Conservation (phyloP, 2,888 invertebrate genomes). For the Folsomia manolachei region DNA sequence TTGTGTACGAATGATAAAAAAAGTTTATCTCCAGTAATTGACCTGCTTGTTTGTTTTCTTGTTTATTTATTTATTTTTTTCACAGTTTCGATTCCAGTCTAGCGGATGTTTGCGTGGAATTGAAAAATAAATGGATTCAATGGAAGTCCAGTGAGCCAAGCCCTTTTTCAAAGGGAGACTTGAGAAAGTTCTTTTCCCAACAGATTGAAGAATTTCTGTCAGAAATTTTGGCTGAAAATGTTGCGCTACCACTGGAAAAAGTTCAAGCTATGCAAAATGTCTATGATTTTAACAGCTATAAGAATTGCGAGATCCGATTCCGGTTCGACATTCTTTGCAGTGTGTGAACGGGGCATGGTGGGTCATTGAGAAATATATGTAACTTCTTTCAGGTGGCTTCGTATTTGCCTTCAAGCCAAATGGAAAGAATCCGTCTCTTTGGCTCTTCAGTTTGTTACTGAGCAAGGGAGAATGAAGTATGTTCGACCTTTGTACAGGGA, state of each 20-base stretch:
- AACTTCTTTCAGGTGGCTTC: conserved; percentile 64
- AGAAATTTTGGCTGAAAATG: conserved; percentile 61
- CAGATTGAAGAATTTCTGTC: conserved; percentile 70
- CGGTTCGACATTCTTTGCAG: conserved; percentile 53
- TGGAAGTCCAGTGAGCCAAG: conserved; percentile 54
- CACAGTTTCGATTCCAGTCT: conserved; percentile 68
- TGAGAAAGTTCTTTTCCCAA: conserved; percentile 61
- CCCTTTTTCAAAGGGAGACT: conserved; percentile 59
- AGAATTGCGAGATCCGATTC: conserved; percentile 74
- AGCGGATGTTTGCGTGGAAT: conserved; percentile 61
- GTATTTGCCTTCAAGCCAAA: conserved; percentile 71
- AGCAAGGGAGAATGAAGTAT: conserved; percentile 85
- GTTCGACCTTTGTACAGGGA: conserved; percentile 57
- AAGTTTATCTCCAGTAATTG: not conserved
- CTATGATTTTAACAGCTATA: conserved; percentile 65
- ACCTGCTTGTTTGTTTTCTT: not conserved
- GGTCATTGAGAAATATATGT: not conserved
- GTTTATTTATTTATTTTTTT: conserved; percentile 20
- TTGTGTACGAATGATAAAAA: not conserved
- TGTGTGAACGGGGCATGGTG: not conserved
- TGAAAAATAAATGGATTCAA: conserved; percentile 62
- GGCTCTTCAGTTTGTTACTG: conserved; percentile 74
- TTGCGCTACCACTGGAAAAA: conserved; percentile 60
- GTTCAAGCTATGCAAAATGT: conserved; percentile 63
- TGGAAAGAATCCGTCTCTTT: conserved; percentile 66